Conservation (phyloP, 1,140 invertebrate species). For the Luehdorfia chinensis region DNA sequence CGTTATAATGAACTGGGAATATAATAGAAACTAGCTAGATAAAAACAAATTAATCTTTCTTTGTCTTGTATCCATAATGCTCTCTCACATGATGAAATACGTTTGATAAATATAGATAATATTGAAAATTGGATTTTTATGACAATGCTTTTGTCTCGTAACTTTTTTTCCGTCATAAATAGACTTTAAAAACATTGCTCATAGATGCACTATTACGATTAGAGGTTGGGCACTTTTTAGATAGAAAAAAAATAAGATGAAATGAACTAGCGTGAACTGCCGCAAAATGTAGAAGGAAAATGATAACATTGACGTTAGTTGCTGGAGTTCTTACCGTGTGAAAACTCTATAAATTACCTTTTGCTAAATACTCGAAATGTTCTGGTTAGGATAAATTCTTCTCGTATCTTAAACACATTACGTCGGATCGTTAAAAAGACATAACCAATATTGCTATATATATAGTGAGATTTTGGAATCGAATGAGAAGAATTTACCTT, state of each 20-base stretch:
- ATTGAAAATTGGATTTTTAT: slow-evolving; percentile 2
- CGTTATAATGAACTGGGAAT: neutral
- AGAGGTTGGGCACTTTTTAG: slow-evolving; percentile 58
- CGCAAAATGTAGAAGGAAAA: slow-evolving; percentile 22
- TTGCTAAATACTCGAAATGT: too few species aligned
- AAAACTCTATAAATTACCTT: too few species aligned
- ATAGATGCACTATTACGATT: slow-evolving; percentile 60
- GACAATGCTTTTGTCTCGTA: slow-evolving; percentile 37
- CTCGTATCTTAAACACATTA: neutral
- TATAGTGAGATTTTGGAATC: neutral
- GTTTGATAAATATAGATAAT: slow-evolving; percentile 3
- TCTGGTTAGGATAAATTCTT: neutral
- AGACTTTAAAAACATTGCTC: slow-evolving; percentile 59
- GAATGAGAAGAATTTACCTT: neutral
- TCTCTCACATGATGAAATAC: too few species aligned
- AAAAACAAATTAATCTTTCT: slow-evolving; percentile 1
- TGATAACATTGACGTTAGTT: neutral
- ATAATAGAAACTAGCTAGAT: slow-evolving; percentile 11
- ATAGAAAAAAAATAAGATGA: slow-evolving; percentile 46
- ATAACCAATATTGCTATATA: too few species aligned
- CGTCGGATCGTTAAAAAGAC: too few species aligned
- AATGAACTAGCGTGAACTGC: slow-evolving; percentile 58
- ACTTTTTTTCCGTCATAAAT: slow-evolving; percentile 37
- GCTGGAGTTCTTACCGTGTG: too few species aligned
- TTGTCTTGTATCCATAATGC: too few species aligned